Base-by-base conservation (phyloP, 37 sponge, comb jelly and placozoan species). In the Axinella damicornis region DNA sequence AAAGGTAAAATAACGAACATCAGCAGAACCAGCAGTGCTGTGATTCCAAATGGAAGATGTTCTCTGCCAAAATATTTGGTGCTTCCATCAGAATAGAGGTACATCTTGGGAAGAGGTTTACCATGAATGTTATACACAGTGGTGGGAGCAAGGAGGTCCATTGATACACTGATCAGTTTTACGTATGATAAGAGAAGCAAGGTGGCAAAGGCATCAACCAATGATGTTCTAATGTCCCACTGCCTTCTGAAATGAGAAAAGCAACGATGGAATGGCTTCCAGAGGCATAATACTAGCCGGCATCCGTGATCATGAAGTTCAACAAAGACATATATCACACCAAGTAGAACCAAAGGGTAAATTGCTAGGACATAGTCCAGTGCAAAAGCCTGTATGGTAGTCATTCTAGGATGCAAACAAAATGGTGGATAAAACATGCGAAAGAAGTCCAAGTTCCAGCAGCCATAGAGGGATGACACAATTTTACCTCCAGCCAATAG, bases 371-470 rank as follows among this genome's bases (percentile, higher is more conserved):
- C 21, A 18, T 33, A 57, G 22, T 53, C 37, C 31, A 76, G 30
- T 17, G 77, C 77, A 6, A 59, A 33, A 15, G 56, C 20, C 27
- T 76, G 59, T 59, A 76, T 76, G 5, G 61, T 57, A 55, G n/a
- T 57, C 77, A 76, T 2, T 5, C 11, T n/a, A 25, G 63, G 59
- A 28, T 25, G 59, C 37, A 76, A 34, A 34, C 77, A 76, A 5
- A 57, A 46, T 15, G 77, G 68, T 5, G 59, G 60, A 35, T 56
- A 17, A 5, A 67, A 21, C 15, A 38, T 46, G 13, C 81, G 66
- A 35, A 80, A 80, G 25, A 80, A 80, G 18, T 80, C 81, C 57
- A 81, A 75, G 21, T 80, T 80, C 81, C 81, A 80, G 25, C 67
- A 55, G 17, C 81, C 69, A 35, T 55, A 80, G 1, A 68, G 11